These are phyloP conservation scores for Ifrita kowaldi DNA, from an alignment of 2,113 vertebrate genomes.

Conservation along the genomic window DNA sequence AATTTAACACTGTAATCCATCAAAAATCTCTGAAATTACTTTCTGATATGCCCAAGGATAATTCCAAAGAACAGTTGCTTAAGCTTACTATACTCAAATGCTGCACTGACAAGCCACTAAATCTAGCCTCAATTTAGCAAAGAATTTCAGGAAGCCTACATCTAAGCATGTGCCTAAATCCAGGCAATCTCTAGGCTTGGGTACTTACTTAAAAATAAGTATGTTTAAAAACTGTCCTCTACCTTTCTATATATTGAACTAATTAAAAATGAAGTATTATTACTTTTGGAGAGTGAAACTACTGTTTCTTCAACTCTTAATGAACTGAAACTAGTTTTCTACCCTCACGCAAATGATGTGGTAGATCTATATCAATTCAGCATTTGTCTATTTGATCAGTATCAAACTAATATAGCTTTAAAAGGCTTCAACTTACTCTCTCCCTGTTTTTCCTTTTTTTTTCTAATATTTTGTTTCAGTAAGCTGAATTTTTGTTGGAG, in stretches of 20 bases:
- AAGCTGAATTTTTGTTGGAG: not conserved
- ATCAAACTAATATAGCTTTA: not conserved
- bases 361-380: not conserved
- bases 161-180: not conserved
- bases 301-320: not conserved
- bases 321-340: not conserved
- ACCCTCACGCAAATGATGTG: not conserved
- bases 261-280: not conserved
- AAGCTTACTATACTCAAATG: not conserved
- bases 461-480: not conserved
- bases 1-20: conserved; percentile 12
- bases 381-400: not conserved
- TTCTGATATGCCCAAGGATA: conserved; percentile 4
- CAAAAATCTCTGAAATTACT: conserved; percentile 35
- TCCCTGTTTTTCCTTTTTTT: not conserved
- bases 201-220: not conserved
- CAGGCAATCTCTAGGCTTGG: not conserved
- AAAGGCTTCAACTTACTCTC: not conserved
- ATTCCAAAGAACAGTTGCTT: conserved; percentile 17
- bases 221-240: not conserved
- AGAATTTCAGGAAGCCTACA: not conserved
- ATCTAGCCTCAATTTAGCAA: conserved; percentile 16
- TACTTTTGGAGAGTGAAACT: not conserved
- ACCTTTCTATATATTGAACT: not conserved
- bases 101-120: not conserved